phyloP scores from a whole-genome alignment of 2,113 vertebrate genomes.

The Centropus bengalensis region DNA sequence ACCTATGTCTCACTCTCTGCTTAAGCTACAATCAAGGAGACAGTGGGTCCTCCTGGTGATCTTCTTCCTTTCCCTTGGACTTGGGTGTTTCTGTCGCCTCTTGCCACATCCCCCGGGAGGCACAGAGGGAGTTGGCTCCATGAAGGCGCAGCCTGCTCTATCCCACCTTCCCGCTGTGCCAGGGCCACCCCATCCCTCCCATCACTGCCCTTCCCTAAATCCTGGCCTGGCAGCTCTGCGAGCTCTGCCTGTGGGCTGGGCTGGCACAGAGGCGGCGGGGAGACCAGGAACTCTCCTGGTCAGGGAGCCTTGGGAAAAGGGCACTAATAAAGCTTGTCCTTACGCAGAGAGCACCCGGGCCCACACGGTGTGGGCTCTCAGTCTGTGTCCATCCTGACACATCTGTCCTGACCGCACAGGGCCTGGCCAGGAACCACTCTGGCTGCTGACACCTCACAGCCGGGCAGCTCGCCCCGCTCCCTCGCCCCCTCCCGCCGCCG shows the following conservation, averaged over 20 bases:
- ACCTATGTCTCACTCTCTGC: neutral
- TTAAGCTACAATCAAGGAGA: neutral
- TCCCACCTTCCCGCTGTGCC: neutral
- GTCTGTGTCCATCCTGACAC: neutral
- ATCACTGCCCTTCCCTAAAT: neutral
- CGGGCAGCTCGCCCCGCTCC: neutral
- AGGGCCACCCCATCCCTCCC: neutral
- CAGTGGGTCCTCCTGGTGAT: neutral
- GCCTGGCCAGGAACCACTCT: neutral
- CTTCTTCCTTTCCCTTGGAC: neutral
- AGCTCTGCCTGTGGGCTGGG: neutral
- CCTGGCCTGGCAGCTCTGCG: neutral
- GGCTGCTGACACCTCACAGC: neutral
- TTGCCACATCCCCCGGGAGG: neutral
- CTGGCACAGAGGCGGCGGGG: too few relatives aligned
- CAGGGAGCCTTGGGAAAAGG: neutral
- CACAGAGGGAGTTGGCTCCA: rapidly evolving
- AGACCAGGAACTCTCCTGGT: rapidly evolving
- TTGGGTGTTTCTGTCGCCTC: neutral
- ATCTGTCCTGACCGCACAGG: neutral
- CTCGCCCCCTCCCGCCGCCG: too few relatives aligned
- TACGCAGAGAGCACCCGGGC: rapidly evolving
- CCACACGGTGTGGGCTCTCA: rapidly evolving
- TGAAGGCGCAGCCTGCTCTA: neutral
- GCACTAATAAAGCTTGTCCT: neutral